Percentiles rank a stretch among this genome's conserved stretches.
Conservation (phyloP, 2,797 vertebrate species). For the Sphenodon punctatus region DNA sequence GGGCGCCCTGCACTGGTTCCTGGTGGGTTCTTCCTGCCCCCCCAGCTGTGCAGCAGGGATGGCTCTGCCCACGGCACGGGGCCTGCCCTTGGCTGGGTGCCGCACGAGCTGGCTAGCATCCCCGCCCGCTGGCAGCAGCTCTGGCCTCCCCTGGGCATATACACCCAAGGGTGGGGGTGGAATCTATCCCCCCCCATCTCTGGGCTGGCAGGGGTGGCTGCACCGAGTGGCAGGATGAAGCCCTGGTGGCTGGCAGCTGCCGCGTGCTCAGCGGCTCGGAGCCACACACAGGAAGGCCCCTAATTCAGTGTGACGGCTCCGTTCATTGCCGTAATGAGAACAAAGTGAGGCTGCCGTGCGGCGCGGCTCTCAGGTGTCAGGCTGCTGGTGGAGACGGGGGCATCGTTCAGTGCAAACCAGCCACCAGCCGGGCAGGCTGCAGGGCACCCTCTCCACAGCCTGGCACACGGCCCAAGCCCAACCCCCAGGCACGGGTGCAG, state of each 20-base stretch:
- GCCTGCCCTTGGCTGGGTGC: no score
- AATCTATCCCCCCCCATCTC: background rate
- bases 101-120: no score
- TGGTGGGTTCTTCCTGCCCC: no score
- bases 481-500: no score
- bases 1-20: no score
- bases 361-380: background rate
- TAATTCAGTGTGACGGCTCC: constrained; percentile 37
- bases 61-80: no score
- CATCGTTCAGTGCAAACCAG: background rate
- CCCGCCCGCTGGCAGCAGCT: no score
- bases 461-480: no score
- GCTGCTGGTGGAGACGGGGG: rapidly evolving
- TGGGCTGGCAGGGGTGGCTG: rapidly evolving
- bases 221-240: rapidly evolving
- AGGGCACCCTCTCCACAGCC: background rate
- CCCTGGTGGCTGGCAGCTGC: background rate
- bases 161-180: no score
- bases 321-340: constrained; percentile 31
- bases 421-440: background rate
- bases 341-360: constrained; percentile 2
- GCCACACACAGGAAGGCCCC: background rate
- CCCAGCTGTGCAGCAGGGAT: no score
- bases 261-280: background rate
- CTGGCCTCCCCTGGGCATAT: no score